Conservation (phyloP, 2,113 vertebrate species). For the Eulacestoma nigropectus region DNA sequence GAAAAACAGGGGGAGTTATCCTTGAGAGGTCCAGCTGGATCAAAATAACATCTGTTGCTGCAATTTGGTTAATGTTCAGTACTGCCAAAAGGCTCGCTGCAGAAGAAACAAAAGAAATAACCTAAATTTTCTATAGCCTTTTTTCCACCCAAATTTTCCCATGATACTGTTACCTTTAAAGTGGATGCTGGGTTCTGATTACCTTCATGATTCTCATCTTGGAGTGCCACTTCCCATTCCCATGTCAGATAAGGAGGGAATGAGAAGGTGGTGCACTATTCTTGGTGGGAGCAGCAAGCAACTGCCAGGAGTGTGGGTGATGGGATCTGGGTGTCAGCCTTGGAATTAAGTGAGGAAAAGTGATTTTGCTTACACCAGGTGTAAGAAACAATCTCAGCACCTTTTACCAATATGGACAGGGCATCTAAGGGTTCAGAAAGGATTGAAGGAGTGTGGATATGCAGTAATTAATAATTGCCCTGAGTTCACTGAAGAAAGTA, state of each 20-base stretch:
- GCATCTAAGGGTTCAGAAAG: neutral
- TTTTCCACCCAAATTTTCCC: neutral
- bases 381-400: neutral
- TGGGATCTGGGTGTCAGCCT: neutral
- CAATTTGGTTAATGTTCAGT: neutral
- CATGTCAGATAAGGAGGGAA: no score
- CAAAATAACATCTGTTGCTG: neutral
- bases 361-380: neutral
- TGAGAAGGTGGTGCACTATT: neutral
- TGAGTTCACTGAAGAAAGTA: neutral
- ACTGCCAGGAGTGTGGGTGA: neutral
- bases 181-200: neutral
- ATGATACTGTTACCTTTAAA: neutral
- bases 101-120: neutral
- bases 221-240: neutral
- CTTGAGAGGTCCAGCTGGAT: neutral
- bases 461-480: neutral
- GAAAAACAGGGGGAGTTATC: neutral
- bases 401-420: neutral
- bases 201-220: neutral
- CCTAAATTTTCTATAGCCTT: neutral
- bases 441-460: neutral
- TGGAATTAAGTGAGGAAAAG: neutral
- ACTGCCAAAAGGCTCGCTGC: fast-evolving
- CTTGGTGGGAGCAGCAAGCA: neutral